Evolutionary conservation across 2,797 vertebrate genomes (phyloP).

Genomic region (Parauchenoglanis ngamensis): DNA sequence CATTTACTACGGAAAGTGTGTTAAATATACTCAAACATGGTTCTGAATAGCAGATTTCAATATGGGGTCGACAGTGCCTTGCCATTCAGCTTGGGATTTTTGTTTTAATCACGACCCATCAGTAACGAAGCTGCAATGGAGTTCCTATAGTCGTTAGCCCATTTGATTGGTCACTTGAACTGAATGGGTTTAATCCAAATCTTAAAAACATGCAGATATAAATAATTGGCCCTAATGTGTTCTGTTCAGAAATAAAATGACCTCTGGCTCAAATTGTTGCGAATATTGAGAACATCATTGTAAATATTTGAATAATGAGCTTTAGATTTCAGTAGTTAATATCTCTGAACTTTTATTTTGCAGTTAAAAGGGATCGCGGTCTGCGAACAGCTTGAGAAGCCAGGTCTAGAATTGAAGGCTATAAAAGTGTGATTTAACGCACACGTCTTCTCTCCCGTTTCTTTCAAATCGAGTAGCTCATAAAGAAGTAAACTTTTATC

Average conservation of each 20-base stretch:
- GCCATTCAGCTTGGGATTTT: not conserved
- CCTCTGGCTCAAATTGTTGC: not conserved
- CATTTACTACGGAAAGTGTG: not conserved
- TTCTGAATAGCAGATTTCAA: not conserved
- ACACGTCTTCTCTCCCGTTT: not conserved
- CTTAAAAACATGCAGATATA: not conserved
- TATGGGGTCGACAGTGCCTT: not conserved
- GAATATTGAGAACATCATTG: not conserved
- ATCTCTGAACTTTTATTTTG: not conserved
- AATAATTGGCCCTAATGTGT: not conserved
- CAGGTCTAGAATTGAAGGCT: not conserved
- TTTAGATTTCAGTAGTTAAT: not conserved
- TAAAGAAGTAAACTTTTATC: not conserved
- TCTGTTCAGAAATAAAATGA: not conserved
- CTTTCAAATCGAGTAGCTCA: not conserved
- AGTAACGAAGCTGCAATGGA: not conserved
- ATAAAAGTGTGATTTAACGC: not conserved
- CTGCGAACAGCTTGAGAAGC: not conserved
- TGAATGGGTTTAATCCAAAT: not conserved
- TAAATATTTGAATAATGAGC: not conserved
- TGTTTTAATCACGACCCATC: not conserved
- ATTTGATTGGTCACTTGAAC: not conserved
- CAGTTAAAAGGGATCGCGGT: slow-evolving; percentile 53
- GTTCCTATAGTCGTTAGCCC: not conserved
- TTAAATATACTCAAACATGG: not conserved